Percentiles rank a stretch among this genome's conserved stretches.
These are phyloP conservation scores for Scolopax mira DNA, from an alignment of 2,113 vertebrate genomes.

Conservation along the genomic window DNA sequence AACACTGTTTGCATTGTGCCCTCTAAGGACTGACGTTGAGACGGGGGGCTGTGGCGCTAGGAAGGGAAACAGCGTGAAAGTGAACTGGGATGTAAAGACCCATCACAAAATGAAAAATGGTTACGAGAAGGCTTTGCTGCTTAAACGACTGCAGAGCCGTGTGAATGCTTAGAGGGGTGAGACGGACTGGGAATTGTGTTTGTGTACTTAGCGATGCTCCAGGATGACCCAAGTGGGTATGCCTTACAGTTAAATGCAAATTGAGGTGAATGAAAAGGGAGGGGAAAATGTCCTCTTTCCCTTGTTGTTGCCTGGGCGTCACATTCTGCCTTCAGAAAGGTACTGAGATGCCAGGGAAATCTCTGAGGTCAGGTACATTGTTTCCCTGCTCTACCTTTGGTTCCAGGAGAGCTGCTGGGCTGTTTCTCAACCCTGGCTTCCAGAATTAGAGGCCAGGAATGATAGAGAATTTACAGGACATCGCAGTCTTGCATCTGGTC, in stretches of 20 bases:
- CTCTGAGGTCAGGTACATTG: background rate
- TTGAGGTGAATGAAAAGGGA: background rate
- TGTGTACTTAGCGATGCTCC: slow-evolving; percentile 58
- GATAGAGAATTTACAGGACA: background rate
- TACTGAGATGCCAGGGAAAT: background rate
- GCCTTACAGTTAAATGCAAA: slow-evolving; percentile 1
- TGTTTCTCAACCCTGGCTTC: background rate
- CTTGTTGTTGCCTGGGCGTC: background rate
- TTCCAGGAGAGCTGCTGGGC: background rate
- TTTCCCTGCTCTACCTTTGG: background rate
- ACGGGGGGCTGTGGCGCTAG: slow-evolving; percentile 54
- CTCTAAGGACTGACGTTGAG: slow-evolving; percentile 60
- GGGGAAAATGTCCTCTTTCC: background rate
- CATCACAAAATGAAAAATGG: slow-evolving; percentile 71
- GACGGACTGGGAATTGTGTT: slow-evolving; percentile 57
- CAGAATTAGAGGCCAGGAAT: background rate
- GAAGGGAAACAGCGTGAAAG: slow-evolving; percentile 66
- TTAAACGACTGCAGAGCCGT: slow-evolving; percentile 51
- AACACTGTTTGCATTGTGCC: slow-evolving; percentile 69
- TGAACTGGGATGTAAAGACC: slow-evolving; percentile 47
- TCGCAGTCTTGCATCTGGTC: background rate
- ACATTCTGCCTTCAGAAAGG: background rate
- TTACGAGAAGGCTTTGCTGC: slow-evolving; percentile 34
- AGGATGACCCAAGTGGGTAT: slow-evolving; percentile 24
- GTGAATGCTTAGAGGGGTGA: slow-evolving; percentile 42